These are phyloP conservation scores for Rhinogobius similis DNA, from an alignment of 2,113 vertebrate genomes.

Conservation along the genomic window DNA sequence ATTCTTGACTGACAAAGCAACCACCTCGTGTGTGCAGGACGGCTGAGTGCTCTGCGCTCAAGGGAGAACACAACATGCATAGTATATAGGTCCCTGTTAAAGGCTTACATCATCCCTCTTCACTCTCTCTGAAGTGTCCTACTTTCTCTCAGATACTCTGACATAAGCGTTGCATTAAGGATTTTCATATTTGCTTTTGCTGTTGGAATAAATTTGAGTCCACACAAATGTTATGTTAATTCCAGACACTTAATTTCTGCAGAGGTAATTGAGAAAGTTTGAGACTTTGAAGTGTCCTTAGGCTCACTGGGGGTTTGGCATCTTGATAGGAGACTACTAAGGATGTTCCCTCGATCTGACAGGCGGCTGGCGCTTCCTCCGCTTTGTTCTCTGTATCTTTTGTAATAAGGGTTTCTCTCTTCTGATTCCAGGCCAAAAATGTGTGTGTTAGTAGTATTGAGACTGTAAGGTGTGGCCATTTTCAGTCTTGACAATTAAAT, in stretches of 20 bases:
- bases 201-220: conserved; percentile 16
- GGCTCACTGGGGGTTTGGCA: conserved; percentile 29
- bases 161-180: conserved; percentile 10
- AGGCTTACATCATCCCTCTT: conserved; percentile 52
- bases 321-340: conserved; percentile 36
- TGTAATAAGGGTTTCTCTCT: conserved; percentile 28
- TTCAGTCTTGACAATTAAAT: not conserved
- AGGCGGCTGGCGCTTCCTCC: conserved; percentile 37
- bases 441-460: conserved; percentile 15
- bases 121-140: conserved; percentile 54
- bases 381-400: conserved; percentile 43
- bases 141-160: conserved; percentile 51
- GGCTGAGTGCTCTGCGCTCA: conserved; percentile 20
- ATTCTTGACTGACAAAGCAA: not conserved
- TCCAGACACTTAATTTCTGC: conserved; percentile 38
- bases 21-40: not conserved
- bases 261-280: conserved; percentile 36
- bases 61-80: conserved; percentile 42
- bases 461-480: not conserved
- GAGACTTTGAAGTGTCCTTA: conserved; percentile 39
- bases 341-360: conserved; percentile 45
- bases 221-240: conserved; percentile 24
- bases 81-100: conserved; percentile 39
- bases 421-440: conserved; percentile 7
- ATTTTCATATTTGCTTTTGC: conserved; percentile 29